Percentiles rank a stretch among this genome's conserved stretches.
Conservation (phyloP, 1,140 invertebrate genomes). For the Heliconius congener region DNA sequence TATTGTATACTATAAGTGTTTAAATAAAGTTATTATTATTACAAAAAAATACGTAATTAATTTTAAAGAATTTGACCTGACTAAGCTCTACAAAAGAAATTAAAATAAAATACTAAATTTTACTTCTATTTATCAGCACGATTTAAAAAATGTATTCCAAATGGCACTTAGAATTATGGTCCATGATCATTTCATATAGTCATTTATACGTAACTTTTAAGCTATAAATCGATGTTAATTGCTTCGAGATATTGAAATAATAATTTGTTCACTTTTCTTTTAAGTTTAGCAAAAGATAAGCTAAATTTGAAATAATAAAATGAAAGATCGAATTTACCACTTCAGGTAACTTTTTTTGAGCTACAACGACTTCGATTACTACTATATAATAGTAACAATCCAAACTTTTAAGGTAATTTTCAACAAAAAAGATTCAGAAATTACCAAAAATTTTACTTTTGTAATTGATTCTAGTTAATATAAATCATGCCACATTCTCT, state of each 20-base stretch:
- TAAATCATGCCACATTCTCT: background rate
- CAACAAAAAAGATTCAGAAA: background rate
- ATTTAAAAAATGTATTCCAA: background rate
- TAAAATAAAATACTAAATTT: background rate
- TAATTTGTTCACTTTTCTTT: background rate
- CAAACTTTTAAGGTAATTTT: background rate
- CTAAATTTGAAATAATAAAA: no score
- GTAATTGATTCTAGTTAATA: constrained; percentile 1
- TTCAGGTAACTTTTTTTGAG: background rate
- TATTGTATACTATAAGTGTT: no score
- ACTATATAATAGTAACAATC: no score
- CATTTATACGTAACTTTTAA: background rate
- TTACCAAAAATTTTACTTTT: background rate
- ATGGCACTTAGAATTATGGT: background rate
- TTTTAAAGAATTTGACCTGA: background rate
- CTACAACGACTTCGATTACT: no score
- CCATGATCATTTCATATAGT: background rate
- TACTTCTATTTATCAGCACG: background rate
- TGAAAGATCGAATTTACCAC: background rate
- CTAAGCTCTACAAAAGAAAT: background rate
- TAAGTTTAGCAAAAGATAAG: no score
- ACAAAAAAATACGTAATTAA: background rate
- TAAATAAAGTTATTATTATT: no score
- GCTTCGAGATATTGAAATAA: background rate
- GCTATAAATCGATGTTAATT: background rate